Evolutionary conservation across 2,888 invertebrate genomes (phyloP).

Genomic region (Parnassius mnemosyne): DNA sequence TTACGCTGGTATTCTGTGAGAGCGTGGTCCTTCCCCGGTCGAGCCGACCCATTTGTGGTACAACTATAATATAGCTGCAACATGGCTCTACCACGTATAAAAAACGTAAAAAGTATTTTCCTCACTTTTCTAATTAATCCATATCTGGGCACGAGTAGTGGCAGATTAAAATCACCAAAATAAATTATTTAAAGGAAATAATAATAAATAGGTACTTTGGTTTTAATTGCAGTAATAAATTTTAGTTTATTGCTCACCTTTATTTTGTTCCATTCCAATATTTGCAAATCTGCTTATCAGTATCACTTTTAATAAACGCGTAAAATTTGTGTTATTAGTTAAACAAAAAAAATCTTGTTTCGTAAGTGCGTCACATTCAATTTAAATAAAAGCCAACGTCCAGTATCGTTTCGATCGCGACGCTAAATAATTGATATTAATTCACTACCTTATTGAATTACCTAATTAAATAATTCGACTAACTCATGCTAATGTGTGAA

Average conservation of each 20-base stretch:
- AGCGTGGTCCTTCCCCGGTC: no score
- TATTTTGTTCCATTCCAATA: conserved; percentile 60
- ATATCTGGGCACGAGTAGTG: no score
- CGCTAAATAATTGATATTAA: conserved; percentile 69
- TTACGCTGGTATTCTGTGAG: no score
- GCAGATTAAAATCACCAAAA: no score
- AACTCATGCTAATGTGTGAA: conserved; percentile 77
- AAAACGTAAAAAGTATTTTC: no score
- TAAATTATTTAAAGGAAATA: no score
- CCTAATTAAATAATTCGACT: conserved; percentile 79
- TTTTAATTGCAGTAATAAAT: no score
- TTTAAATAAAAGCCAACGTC: conserved; percentile 52
- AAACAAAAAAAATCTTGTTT: conserved; percentile 30
- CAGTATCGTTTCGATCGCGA: conserved; percentile 53
- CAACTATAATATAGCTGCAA: no score
- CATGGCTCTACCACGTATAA: no score
- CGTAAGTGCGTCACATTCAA: conserved; percentile 56
- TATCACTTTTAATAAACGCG: conserved; percentile 29
- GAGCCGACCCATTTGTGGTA: no score
- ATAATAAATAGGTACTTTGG: no score
- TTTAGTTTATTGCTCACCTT: conserved; percentile 51
- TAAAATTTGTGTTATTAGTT: conserved; percentile 11
- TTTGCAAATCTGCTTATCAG: conserved; percentile 28
- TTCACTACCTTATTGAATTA: conserved; percentile 76
- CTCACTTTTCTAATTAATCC: no score